These are phyloP conservation scores for Meteorus colon DNA, from an alignment of 2,888 invertebrate genomes.

Conservation along the genomic window DNA sequence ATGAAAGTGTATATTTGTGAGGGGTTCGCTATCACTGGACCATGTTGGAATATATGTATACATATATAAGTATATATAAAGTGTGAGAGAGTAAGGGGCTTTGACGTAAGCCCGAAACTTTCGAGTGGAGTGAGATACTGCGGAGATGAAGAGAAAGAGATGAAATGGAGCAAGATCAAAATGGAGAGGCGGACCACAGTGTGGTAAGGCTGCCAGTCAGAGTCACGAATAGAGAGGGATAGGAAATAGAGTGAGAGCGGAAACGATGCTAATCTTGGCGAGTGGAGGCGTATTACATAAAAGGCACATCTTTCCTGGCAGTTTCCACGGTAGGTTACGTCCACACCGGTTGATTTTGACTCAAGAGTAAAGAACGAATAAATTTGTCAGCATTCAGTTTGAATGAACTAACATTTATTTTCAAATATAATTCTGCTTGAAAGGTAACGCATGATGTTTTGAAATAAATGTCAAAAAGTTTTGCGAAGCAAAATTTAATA, in stretches of 20 bases:
- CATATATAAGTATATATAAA: neutral
- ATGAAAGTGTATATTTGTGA: neutral
- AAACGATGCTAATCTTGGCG: constrained; percentile 63
- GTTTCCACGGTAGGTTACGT: constrained; percentile 46
- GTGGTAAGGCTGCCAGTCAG: neutral
- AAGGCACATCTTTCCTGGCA: constrained; percentile 60
- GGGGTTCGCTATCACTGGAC: neutral
- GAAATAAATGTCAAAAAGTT: neutral
- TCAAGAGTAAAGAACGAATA: constrained; percentile 50
- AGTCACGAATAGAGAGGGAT: neutral
- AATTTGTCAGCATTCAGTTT: constrained; percentile 51
- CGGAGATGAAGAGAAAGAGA: constrained; percentile 10
- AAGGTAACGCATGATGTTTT: neutral
- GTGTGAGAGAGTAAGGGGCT: constrained; percentile 1
- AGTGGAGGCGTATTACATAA: constrained; percentile 63
- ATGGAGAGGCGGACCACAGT: constrained; percentile 26
- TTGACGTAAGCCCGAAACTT: constrained; percentile 34
- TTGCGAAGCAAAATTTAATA: neutral
- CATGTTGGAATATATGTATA: neutral
- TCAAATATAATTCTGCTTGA: neutral
- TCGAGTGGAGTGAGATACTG: neutral
- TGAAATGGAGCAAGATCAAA: constrained; percentile 44
- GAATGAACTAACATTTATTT: constrained; percentile 37
- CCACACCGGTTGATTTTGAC: constrained; percentile 47
- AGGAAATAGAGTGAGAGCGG: constrained; percentile 7